Conservation (phyloP, 2,888 invertebrate species). For the Dichetophora obliterata region DNA sequence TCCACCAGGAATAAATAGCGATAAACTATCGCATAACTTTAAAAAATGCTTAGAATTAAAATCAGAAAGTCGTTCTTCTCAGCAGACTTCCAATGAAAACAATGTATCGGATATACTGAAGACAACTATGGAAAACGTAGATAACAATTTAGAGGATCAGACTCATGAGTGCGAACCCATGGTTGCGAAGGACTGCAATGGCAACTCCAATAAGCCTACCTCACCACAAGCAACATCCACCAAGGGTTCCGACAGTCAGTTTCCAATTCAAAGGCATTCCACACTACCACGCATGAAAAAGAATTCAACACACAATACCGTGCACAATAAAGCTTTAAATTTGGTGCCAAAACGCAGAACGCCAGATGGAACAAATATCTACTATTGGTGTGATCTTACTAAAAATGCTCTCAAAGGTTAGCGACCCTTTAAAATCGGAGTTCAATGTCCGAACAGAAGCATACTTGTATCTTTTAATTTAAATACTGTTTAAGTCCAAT, state of each 20-base stretch:
- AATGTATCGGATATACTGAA: constrained; percentile 23
- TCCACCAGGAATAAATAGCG: constrained; percentile 23
- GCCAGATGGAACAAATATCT: constrained; percentile 86
- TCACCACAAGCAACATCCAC: background rate
- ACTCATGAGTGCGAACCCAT: constrained; percentile 47
- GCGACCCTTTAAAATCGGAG: background rate
- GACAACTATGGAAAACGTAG: constrained; percentile 42
- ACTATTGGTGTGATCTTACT: constrained; percentile 89
- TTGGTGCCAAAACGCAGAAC: constrained; percentile 82
- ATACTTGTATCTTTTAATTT: too few species aligned
- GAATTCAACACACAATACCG: constrained; percentile 58
- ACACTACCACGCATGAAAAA: constrained; percentile 63
- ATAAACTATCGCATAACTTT: constrained; percentile 52
- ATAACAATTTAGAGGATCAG: constrained; percentile 48
- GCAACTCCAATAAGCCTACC: constrained; percentile 49
- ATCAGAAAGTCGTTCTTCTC: constrained; percentile 65
- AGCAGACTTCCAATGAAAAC: constrained; percentile 49
- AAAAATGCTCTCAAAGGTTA: constrained; percentile 73
- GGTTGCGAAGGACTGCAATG: constrained; percentile 61
- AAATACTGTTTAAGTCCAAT: too few species aligned
- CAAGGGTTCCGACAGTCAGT: constrained; percentile 17
- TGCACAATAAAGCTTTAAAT: constrained; percentile 64
- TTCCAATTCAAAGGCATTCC: constrained; percentile 43
- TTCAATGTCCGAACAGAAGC: background rate
- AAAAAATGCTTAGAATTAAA: constrained; percentile 65